Evolutionary conservation across 2,113 vertebrate species (phyloP).

Genomic region (Tichodroma muraria): DNA sequence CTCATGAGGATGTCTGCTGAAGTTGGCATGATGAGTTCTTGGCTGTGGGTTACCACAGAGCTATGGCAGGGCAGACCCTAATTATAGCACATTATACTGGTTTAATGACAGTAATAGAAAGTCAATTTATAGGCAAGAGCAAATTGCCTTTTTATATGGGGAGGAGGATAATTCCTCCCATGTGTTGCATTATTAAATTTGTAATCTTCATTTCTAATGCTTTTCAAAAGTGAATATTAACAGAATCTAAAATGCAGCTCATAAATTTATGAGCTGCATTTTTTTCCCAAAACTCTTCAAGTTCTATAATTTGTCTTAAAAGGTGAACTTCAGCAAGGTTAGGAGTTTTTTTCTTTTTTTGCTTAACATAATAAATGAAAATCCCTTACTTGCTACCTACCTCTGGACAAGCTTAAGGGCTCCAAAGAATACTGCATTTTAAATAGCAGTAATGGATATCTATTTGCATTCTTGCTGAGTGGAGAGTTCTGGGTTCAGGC

Average conservation of each 20-base stretch:
- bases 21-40: background rate
- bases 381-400: background rate
- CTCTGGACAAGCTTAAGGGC: background rate
- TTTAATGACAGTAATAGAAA: conserved; percentile 53
- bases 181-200: conserved; percentile 73
- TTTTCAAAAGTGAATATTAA: conserved; percentile 68
- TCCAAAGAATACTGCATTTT: background rate
- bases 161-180: conserved; percentile 49
- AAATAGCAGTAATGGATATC: background rate
- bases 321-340: conserved; percentile 47
- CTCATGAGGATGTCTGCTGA: background rate
- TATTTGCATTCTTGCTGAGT: conserved; percentile 18
- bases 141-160: conserved; percentile 63
- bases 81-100: conserved; percentile 9
- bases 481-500: background rate
- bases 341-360: background rate
- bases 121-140: conserved; percentile 55
- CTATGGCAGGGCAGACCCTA: background rate
- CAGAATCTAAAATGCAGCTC: conserved; percentile 62
- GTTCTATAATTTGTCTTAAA: conserved; percentile 64
- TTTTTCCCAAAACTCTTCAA: conserved; percentile 35
- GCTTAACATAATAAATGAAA: conserved; percentile 25
- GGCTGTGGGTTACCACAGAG: background rate
- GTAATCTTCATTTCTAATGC: conserved; percentile 71
- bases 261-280: conserved; percentile 59